A percentile compares a stretch with the other conserved stretches of the same genome.
These are phyloP conservation scores for Perizoma flavofasciatum DNA, from an alignment of 2,888 invertebrate genomes.

Conservation along the genomic window DNA sequence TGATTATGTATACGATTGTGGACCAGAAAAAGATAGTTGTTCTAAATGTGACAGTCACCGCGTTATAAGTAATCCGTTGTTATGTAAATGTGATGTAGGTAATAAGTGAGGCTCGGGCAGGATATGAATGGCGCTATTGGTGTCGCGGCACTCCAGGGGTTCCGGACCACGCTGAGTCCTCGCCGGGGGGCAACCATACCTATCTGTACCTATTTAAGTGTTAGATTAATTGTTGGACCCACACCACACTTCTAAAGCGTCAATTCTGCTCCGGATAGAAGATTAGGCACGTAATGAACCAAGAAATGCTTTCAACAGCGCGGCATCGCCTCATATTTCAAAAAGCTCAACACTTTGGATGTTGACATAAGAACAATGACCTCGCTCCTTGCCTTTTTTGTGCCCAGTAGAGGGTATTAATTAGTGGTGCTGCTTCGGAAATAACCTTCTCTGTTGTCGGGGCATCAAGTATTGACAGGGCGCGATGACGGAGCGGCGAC, in stretches of 20 bases:
- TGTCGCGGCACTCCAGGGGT: slow-evolving; percentile 59
- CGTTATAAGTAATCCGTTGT: slow-evolving; percentile 53
- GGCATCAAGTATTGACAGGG: slow-evolving; percentile 75
- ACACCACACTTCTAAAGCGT: slow-evolving; percentile 40
- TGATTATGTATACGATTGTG: too few species aligned
- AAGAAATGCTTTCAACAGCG: slow-evolving; percentile 33
- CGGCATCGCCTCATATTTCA: slow-evolving; percentile 48
- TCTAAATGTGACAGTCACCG: slow-evolving; percentile 55
- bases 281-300: slow-evolving; percentile 11
- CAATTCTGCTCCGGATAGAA: slow-evolving; percentile 23
- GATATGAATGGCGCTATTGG: slow-evolving; percentile 67
- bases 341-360: slow-evolving; percentile 44
- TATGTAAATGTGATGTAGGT: slow-evolving; percentile 50
- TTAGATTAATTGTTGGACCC: slow-evolving; percentile 70
- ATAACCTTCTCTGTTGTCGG: slow-evolving; percentile 79
- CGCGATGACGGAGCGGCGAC: slow-evolving; percentile 70
- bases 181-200: slow-evolving; percentile 46
- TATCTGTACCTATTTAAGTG: slow-evolving; percentile 61
- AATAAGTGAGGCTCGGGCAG: slow-evolving; percentile 52
- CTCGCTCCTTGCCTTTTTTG: slow-evolving; percentile 70
- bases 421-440: slow-evolving; percentile 78
- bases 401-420: slow-evolving; percentile 70
- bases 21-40: background rate
- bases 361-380: slow-evolving; percentile 73
- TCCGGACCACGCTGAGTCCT: slow-evolving; percentile 56